Evolutionary conservation across 2,797 vertebrate genomes (phyloP).

Genomic region (Hyperoplus immaculatus): DNA sequence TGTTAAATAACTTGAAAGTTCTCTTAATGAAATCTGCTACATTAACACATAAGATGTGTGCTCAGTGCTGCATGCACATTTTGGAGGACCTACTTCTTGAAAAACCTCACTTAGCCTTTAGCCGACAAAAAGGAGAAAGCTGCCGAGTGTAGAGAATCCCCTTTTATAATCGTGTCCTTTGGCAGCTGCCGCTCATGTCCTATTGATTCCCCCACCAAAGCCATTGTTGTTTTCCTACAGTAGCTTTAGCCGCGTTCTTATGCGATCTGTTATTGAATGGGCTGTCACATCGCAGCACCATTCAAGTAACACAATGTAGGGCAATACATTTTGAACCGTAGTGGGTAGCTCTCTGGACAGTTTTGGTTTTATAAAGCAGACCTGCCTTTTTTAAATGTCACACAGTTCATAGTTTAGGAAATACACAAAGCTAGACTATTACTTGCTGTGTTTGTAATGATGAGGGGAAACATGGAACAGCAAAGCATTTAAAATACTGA

Average conservation of each 20-base stretch:
- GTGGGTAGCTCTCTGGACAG: not conserved
- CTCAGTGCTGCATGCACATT: conserved; percentile 2
- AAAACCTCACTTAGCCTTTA: conserved; percentile 13
- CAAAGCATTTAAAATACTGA: conserved; percentile 6
- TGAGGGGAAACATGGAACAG: not conserved
- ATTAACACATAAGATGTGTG: not conserved
- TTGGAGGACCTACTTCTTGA: conserved; percentile 24
- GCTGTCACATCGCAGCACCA: conserved; percentile 1
- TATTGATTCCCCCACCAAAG: conserved; percentile 36
- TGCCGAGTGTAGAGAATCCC: not conserved
- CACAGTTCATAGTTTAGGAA: conserved; percentile 3
- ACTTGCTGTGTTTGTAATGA: conserved; percentile 11
- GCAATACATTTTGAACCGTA: not conserved
- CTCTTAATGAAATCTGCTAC: not conserved
- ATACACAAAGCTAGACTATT: conserved; percentile 9
- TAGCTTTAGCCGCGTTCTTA: conserved; percentile 13
- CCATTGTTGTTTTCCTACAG: conserved; percentile 24
- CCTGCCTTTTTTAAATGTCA: not conserved
- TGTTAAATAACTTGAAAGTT: not conserved
- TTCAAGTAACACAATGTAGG: conserved; percentile 20
- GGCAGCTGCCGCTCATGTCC: conserved; percentile 37
- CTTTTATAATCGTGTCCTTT: conserved; percentile 29
- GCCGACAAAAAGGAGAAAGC: not conserved
- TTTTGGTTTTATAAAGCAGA: conserved; percentile 15
- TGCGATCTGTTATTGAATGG: conserved; percentile 5